A percentile compares a stretch with the other conserved stretches of the same genome.
Conservation (phyloP, 2,888 invertebrate species). For the Achlya flavicornis region DNA sequence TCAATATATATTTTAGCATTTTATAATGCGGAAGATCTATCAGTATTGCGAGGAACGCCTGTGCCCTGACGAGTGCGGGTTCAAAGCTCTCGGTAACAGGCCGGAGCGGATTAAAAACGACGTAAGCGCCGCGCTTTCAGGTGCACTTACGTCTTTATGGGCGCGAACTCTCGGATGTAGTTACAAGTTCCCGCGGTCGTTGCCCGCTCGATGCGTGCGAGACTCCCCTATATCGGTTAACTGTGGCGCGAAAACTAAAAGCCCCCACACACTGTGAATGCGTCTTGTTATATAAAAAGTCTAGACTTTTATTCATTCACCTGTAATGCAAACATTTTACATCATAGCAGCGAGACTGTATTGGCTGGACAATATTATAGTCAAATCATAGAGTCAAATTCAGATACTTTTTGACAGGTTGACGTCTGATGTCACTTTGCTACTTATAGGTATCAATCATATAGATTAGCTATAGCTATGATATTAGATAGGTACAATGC, state of each 20-base stretch:
- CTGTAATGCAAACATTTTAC: background rate
- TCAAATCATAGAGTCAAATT: no score
- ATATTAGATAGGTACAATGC: constrained; percentile 45
- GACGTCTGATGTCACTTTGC: background rate
- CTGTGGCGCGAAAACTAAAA: constrained; percentile 66
- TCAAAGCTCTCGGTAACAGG: constrained; percentile 65
- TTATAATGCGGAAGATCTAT: constrained; percentile 63
- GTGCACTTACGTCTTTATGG: constrained; percentile 62
- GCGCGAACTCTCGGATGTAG: constrained; percentile 68
- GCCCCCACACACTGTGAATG: constrained; percentile 26
- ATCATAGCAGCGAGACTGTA: background rate
- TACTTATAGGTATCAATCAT: background rate
- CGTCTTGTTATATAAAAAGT: background rate
- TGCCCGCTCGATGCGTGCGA: constrained; percentile 75
- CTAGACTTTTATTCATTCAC: background rate
- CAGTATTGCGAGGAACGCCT: constrained; percentile 62
- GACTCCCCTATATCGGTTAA: constrained; percentile 74
- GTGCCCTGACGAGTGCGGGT: constrained; percentile 59
- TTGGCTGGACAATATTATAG: background rate
- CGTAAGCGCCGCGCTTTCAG: constrained; percentile 39
- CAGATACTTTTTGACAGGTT: no score
- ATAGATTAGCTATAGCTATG: constrained; percentile 25
- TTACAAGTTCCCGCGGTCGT: constrained; percentile 83
- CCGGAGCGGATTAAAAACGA: constrained; percentile 40
- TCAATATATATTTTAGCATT: background rate